Percentiles rank a stretch among this genome's conserved stretches.
These are phyloP conservation scores for Zonitis immaculata DNA, from an alignment of 2,888 invertebrate species.

Conservation along the genomic window DNA sequence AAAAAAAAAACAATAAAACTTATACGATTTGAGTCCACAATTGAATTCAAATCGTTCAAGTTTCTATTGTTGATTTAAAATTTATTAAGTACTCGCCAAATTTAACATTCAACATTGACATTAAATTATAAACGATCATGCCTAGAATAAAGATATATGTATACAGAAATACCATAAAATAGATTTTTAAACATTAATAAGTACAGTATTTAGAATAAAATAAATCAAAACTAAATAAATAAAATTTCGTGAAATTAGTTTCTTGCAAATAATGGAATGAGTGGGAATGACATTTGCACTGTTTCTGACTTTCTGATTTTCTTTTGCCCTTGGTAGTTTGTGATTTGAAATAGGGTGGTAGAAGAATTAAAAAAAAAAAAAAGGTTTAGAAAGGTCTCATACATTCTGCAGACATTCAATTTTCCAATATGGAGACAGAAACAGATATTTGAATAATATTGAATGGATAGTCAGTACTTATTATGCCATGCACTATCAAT, in stretches of 20 bases:
- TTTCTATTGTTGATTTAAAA: neutral
- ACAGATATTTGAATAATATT: constrained; percentile 18
- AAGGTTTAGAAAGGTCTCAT: constrained; percentile 18
- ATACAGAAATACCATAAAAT: no score
- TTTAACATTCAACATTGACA: neutral
- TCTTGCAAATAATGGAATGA: neutral
- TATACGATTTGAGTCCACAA: constrained; percentile 4
- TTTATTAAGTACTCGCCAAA: neutral
- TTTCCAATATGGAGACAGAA: constrained; percentile 19
- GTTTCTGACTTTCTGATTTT: neutral
- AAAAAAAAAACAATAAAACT: no score
- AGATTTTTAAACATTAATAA: no score
- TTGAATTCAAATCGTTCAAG: neutral
- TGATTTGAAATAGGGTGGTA: constrained; percentile 8
- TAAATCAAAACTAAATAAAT: neutral
- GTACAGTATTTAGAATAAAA: neutral
- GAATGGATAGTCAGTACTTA: no score
- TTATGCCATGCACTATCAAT: no score
- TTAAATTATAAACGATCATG: constrained; percentile 9
- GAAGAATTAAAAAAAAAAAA: no score
- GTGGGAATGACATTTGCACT: constrained; percentile 4
- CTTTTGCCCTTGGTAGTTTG: neutral
- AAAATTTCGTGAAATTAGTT: neutral
- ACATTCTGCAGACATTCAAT: constrained; percentile 26
- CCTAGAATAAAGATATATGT: constrained; percentile 6